Evolutionary conservation across 2,797 vertebrate genomes (phyloP).

Genomic region (Selene dorsalis): DNA sequence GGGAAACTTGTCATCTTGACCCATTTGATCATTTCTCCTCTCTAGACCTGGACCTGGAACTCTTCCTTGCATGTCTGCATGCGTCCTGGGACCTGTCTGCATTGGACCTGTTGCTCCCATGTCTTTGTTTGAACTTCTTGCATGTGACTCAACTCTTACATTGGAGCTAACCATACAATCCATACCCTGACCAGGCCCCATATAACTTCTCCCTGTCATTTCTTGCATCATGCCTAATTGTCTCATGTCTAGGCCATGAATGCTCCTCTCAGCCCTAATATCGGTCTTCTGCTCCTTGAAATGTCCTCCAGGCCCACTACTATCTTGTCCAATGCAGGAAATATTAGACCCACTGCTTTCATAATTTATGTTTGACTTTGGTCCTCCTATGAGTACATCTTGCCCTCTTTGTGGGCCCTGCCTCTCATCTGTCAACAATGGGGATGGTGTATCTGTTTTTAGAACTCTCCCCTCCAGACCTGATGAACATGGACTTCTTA

Average conservation of each 20-base stretch:
- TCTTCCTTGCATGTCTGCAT: conserved; percentile 21
- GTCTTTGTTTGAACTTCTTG: conserved; percentile 1
- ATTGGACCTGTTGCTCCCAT: conserved; percentile 27
- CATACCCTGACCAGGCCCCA: conserved; percentile 22
- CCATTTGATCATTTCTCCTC: conserved; percentile 29
- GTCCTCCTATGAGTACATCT: conserved; percentile 16
- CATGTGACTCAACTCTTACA: conserved; percentile 19
- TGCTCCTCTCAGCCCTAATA: conserved; percentile 14
- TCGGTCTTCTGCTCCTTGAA: conserved; percentile 14
- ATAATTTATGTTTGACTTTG: conserved; percentile 35
- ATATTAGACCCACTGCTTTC: conserved; percentile 17
- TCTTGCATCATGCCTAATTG: conserved; percentile 26
- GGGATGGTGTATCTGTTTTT: conserved; percentile 15
- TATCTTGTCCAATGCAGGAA: conserved; percentile 15
- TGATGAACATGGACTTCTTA: conserved; percentile 24
- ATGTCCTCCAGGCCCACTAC: conserved; percentile 15
- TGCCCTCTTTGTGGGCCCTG: not conserved
- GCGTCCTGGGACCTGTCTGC: not conserved
- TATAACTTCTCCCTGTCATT: conserved; percentile 11
- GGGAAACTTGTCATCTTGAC: conserved; percentile 23
- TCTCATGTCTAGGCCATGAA: conserved; percentile 5
- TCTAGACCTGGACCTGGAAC: conserved; percentile 6
- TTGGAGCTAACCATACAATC: conserved; percentile 9
- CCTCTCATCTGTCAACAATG: conserved; percentile 18
- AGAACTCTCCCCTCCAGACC: not conserved